Evolutionary conservation across 2,888 invertebrate genomes (phyloP), one percentile per base, ranked within the genome.

Genomic region (Nomada flava): DNA sequence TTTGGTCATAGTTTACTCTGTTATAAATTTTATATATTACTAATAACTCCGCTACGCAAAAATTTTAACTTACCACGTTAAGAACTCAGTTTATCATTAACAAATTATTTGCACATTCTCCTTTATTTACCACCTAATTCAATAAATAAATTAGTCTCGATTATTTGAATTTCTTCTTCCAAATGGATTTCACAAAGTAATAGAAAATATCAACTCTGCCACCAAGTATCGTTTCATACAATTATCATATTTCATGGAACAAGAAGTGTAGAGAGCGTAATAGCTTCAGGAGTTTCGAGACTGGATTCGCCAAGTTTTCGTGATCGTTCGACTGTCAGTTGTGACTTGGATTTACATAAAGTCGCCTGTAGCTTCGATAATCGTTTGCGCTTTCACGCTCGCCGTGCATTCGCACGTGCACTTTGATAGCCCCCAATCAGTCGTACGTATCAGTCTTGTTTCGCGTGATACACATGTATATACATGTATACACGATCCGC

Each of bases 361-460:
- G 69, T 50, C 47, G 60, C n/a, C n/a, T 50, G 18, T n/a, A 53
- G 68, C 44, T 67, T 68, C 50, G n/a, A 57, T 68, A 68, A 79
- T 81, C 72, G 65, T 69, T 70, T 70, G 64, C 63, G 63, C 65
- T 70, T 74, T 74, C 73, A 62, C 57, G 42, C 64, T 65, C 55
- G 44, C 65, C 26, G 42, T 20, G 23, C 63, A 52, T 65, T 44
- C 62, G 55, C 50, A 44, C 57, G 68, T 44, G 57, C 70, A 74
- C 52, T 70, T 62, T 60, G 69, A 55, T 73, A 71, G 65, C 67
- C 63, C 53, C 52, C 70, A 55, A 71, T 76, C 83, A 70, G 65
- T 65, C 68, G 67, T 67, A 57, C 67, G 83, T 73, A 67, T 60
- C 71, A 11, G 29, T 47, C 65, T 79, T 71, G 67, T 57, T 69